These are phyloP conservation scores for Spodoptera frugiperda DNA, from an alignment of 1,140 invertebrate genomes.

Conservation along the genomic window DNA sequence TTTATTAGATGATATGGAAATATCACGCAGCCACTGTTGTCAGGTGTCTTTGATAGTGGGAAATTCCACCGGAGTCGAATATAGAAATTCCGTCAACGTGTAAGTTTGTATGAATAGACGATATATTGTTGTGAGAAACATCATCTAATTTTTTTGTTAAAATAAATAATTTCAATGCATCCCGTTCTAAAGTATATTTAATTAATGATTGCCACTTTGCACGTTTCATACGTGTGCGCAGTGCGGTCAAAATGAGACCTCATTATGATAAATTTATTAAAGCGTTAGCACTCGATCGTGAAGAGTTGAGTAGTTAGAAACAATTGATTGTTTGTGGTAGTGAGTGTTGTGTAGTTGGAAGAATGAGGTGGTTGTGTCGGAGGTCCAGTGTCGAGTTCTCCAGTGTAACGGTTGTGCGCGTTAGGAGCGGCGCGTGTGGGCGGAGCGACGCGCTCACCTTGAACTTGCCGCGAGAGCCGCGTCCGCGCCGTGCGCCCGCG, in stretches of 20 bases:
- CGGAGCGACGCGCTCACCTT: conserved; percentile 83
- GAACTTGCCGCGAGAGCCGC: conserved; percentile 79
- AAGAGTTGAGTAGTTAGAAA: conserved; percentile 56
- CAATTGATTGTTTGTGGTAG: conserved; percentile 68
- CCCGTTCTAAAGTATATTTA: too few species aligned
- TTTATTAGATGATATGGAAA: conserved; percentile 59
- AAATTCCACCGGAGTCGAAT: conserved; percentile 57
- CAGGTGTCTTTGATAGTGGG: conserved; percentile 60
- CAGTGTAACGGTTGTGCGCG: conserved; percentile 74
- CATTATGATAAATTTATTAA: conserved; percentile 54
- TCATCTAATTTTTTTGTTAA: neutral
- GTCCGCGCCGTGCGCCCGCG: conserved; percentile 51
- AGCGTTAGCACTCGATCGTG: conserved; percentile 55
- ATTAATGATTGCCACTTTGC: too few species aligned
- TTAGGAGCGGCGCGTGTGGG: conserved; percentile 79
- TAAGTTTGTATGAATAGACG: neutral
- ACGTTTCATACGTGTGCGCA: too few species aligned
- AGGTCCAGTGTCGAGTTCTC: conserved; percentile 65
- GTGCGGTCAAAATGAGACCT: conserved; percentile 4
- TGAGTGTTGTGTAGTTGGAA: conserved; percentile 62
- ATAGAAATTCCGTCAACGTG: conserved; percentile 39
- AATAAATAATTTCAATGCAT: too few species aligned
- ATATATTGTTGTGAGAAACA: conserved; percentile 7
- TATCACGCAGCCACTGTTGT: conserved; percentile 53
- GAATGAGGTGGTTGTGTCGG: conserved; percentile 69